Evolutionary conservation across 2,888 invertebrate genomes (phyloP), one percentile per base, ranked within the genome.

Genomic region (Epistrophella euchroma): DNA sequence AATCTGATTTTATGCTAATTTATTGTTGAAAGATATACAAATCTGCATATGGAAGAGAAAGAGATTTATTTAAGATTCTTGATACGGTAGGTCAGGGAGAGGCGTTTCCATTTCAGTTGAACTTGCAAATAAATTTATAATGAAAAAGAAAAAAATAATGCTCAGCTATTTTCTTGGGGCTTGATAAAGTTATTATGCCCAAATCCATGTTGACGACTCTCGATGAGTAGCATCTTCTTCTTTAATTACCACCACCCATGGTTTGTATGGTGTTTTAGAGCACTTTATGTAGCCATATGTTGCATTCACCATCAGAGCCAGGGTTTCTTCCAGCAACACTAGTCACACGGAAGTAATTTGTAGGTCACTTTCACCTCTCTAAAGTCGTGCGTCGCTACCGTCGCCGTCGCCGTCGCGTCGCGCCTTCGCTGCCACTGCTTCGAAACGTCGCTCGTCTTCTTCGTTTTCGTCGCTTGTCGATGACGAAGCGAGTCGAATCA

Each of bases 331-430:
- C 74, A 86, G n/a, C n/a, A 78, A 82, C 71, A 71, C 76, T 73
- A 83, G 78, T 87, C 88, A 90, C 90, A 89, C 90, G 90, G 90
- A 90, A 90, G 90, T 90, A 89, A 89, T 90, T 91, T 91, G 90
- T 91, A 90, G 91, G 91, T 91, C 91, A 92, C 92, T 92, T 92
- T 92, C 92, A 90, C 92, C 86, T 86, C 82, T 86, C 82, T 86
- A 86, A 82, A 86, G 77, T 78, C 74, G 82, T 71, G 76, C 73
- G 77, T 78, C 73, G 73, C 28, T 32, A 68, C 45, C 22, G 43
- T 22, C 40, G 32, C 6, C 70, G 55, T 11, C 56, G n/a, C 13
- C 15, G 15, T 37, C 55, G n/a, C 22, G 43, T 22, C 40, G 32
- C 6, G 45, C 50, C 25, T 50, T 55, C 19, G 32, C 9, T 9